A percentile compares a stretch with the other conserved stretches of the same genome.
These are phyloP conservation scores for Mythimna lalbum DNA, from an alignment of 2,888 invertebrate species.

Conservation along the genomic window DNA sequence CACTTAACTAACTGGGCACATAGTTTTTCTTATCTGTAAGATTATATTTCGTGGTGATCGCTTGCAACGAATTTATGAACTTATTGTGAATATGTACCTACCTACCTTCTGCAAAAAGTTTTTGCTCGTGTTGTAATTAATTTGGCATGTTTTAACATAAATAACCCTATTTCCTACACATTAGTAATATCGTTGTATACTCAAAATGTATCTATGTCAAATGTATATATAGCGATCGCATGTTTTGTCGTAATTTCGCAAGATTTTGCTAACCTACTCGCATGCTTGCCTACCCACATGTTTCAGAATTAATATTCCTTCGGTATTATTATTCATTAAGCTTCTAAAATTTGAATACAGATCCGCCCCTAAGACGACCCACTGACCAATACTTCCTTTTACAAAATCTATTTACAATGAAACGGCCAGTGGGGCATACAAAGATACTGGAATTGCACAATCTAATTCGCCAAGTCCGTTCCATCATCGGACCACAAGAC, in stretches of 20 bases:
- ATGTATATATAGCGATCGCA: too few species aligned
- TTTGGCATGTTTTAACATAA: not conserved
- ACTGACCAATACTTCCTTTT: too few species aligned
- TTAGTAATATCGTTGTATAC: not conserved
- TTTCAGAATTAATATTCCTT: too few species aligned
- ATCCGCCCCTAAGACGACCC: too few species aligned
- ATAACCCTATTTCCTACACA: not conserved
- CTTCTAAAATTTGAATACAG: too few species aligned
- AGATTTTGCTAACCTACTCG: not conserved
- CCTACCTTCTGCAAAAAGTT: not conserved
- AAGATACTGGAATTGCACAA: too few species aligned
- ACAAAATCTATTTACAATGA: too few species aligned
- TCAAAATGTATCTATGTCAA: not conserved
- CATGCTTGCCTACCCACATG: not conserved
- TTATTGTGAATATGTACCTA: not conserved
- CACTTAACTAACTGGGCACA: not conserved
- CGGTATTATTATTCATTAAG: too few species aligned
- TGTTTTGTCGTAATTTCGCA: not conserved
- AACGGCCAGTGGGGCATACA: too few species aligned
- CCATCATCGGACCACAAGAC: too few species aligned
- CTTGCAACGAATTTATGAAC: not conserved
- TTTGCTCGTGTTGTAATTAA: not conserved
- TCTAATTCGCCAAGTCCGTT: too few species aligned
- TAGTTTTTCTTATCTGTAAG: not conserved
- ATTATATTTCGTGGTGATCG: slow-evolving; percentile 6